Base-by-base conservation (phyloP, 2,888 invertebrate species). In the Neoscelio sp. region DNA sequence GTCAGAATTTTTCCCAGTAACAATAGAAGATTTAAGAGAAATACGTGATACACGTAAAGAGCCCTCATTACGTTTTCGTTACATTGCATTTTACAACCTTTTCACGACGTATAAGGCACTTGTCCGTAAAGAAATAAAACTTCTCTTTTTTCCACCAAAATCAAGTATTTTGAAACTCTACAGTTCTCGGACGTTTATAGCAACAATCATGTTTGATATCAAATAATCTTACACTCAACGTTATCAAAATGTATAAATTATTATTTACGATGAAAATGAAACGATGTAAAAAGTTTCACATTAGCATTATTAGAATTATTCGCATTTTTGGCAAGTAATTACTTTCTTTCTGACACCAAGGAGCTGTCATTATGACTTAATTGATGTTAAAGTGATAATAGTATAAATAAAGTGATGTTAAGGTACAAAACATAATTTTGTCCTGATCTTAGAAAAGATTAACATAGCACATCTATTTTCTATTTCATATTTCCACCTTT, bases 1-100 rank as follows among this genome's bases (percentile, higher is more conserved):
- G 35, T 38, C 56, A 64, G 54, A 18, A 64, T 73, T 70, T 56
- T 6, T 30, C 30, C 15, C 2, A 20, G 30, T 65, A 48, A 74
- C 48, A 65, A 64, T 64, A 30, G 46, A 46, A 64, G 46, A 65
- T 74, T 64, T 74, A 74, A 74, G 65, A 64, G 74, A 56, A 74
- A 67, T 74, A 74, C 74, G 67, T 74, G 67, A 74, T 74, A 17
- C 65, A 67, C 65, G 64, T 75, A 52, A 67, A 75, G 67, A 65
- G 60, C 50, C 40, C 40, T 75, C 74, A 75, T 75, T 75, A 75
- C 58, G 58, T 50, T 75, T 67, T 75, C 58, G 67, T 65, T 60
- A 44, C 58, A 74, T 13, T 75, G 35, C 65, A 60, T 67, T 75
- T 67, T 65, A 67, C 50, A 60, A 48, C 44, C 44, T 60, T 60